phyloP scores from a whole-genome alignment of 2,888 invertebrate species.

The Eupelmus urozonus region DNA sequence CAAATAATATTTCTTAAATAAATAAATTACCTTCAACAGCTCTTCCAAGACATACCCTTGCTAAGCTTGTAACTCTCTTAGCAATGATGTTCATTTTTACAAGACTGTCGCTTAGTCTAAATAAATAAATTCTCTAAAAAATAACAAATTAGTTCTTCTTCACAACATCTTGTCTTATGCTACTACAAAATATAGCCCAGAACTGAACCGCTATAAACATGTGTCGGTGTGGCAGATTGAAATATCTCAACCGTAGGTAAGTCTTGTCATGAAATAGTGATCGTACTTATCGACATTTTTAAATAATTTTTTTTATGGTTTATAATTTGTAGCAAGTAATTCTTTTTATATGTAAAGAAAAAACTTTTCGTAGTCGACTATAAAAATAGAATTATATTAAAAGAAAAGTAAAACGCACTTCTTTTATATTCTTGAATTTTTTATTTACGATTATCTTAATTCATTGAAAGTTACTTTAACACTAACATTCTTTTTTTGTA shows the following conservation, averaged over 20 bases:
- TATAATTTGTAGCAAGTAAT: too few relatives aligned
- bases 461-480: too few relatives aligned
- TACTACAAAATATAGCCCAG: background rate
- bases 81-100: constrained; percentile 67
- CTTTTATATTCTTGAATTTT: too few relatives aligned
- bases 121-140: background rate
- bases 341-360: too few relatives aligned
- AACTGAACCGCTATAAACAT: background rate
- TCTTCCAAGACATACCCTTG: constrained; percentile 62
- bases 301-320: background rate
- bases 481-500: too few relatives aligned
- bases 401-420: too few relatives aligned
- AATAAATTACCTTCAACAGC: constrained; percentile 64
- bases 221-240: background rate
- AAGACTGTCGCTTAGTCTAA: background rate
- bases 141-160: background rate
- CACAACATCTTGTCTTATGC: background rate
- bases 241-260: background rate
- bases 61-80: constrained; percentile 62
- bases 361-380: too few relatives aligned
- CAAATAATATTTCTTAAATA: constrained; percentile 17
- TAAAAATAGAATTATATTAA: too few relatives aligned
- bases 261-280: background rate
- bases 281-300: background rate
- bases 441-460: too few relatives aligned